phyloP scores from a whole-genome alignment of 2,113 vertebrate genomes.

The Calonectris borealis region DNA sequence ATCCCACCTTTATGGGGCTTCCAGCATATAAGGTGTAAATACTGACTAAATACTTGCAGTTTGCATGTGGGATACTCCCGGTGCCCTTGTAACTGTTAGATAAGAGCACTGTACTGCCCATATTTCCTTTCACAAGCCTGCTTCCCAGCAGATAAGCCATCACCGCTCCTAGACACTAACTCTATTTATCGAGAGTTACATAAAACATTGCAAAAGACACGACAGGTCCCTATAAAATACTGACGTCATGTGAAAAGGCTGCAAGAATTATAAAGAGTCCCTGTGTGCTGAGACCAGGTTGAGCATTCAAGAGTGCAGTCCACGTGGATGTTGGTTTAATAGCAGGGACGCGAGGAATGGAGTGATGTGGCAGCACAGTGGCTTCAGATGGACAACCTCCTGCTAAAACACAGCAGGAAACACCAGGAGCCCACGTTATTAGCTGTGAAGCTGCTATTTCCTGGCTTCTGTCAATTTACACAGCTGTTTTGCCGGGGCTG shows the following conservation, averaged over 20 bases:
- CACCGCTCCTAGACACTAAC: not conserved
- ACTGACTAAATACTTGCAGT: not conserved
- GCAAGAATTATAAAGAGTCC: not conserved
- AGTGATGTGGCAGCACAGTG: not conserved
- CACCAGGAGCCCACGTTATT: not conserved
- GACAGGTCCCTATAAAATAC: not conserved
- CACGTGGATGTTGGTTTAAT: not conserved
- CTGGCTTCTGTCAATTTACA: not conserved
- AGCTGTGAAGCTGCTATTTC: not conserved
- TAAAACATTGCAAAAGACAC: not conserved
- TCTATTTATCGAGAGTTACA: not conserved
- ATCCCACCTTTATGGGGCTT: not conserved
- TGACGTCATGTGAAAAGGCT: not conserved
- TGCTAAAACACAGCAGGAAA: not conserved
- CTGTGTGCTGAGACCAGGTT: not conserved
- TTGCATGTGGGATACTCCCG: not conserved
- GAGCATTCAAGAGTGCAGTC: not conserved
- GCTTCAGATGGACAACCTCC: not conserved
- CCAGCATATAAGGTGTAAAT: not conserved
- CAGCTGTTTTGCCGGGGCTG: not conserved
- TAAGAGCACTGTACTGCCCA: not conserved
- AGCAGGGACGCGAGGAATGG: rapidly evolving
- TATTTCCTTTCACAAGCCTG: not conserved
- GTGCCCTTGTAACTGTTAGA: not conserved
- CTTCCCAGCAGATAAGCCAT: not conserved